Base-by-base conservation (phyloP, 2,888 invertebrate species). In the Microdon myrmicae region DNA sequence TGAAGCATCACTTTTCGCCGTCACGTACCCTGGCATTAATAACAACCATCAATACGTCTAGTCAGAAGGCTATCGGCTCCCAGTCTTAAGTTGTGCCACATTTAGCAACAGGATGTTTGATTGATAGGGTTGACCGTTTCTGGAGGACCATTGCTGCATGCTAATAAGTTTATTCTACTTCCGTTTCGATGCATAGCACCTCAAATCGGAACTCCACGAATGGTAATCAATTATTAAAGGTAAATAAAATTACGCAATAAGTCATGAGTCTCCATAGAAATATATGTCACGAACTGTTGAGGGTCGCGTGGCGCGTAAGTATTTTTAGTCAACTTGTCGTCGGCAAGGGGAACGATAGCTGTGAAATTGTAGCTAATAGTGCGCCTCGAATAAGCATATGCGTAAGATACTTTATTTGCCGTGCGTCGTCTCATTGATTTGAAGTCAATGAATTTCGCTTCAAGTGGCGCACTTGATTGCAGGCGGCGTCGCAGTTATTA, bases 361-460 rank as follows among this genome's bases (percentile, higher is more conserved):
- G n/a, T n/a, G n/a, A n/a, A n/a, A n/a, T n/a, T n/a, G n/a, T 35
- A 34, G 28, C 47, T 54, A 38, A 44, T 41, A 47, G 22, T 45
- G 45, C 39, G 54, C 45, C 39, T 34, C 32, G 45, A 55, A 55
- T 55, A 47, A 55, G 25, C 39, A 47, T 47, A 55, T 34, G 55
- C 47, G 45, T 47, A 47, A 47, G 55, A 47, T 47, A 39, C 28
- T 55, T 55, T 25, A 13, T 44, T 39, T 39, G 26, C 19, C 39
- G 37, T 44, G 17, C 22, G 43, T 25, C n/a, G 44, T 37, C n/a
- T 34, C 38, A 22, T 32, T 35, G 20, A 41, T 39, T 54, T 31
- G 37, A 37, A 44, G 53, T 31, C 53, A 39, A 39, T 44, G 43
- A 17, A 43, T 35, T 53, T 31, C 29, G 37, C 19, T 29, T 31